Evolutionary conservation across 2,113 vertebrate genomes (phyloP).

Genomic region (Harpagus bidentatus): DNA sequence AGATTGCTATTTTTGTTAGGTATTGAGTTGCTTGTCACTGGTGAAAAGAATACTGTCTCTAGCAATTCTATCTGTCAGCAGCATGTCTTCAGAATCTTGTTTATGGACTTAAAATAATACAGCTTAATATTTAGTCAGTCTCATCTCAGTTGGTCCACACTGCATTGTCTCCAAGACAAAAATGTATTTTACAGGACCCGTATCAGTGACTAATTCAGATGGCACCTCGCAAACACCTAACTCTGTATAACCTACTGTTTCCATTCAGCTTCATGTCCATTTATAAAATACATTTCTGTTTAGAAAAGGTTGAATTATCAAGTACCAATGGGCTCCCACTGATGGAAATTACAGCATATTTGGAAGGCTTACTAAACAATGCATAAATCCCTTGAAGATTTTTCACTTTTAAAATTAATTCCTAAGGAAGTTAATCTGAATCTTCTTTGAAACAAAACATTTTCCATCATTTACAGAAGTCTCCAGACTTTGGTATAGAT

Average conservation of each 20-base stretch:
- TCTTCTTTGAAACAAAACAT: neutral
- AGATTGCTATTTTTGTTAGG: neutral
- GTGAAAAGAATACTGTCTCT: neutral
- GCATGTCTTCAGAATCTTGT: neutral
- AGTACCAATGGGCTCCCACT: neutral
- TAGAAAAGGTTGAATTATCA: neutral
- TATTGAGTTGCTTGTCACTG: neutral
- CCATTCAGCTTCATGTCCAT: neutral
- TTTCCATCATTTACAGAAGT: neutral
- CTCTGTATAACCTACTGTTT: neutral
- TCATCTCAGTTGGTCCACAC: neutral
- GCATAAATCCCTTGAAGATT: neutral
- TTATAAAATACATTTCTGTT: neutral
- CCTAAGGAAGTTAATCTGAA: neutral
- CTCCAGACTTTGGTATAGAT: neutral
- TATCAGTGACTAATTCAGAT: neutral
- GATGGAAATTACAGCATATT: neutral
- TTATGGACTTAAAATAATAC: neutral
- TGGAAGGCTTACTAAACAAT: neutral
- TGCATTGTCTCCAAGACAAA: neutral
- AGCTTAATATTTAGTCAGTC: neutral
- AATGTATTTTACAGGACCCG: neutral
- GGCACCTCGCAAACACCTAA: neutral
- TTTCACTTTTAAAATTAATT: neutral
- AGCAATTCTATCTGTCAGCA: neutral